Conservation (phyloP, 2,113 vertebrate genomes). For the Atherinomorus stipes region DNA sequence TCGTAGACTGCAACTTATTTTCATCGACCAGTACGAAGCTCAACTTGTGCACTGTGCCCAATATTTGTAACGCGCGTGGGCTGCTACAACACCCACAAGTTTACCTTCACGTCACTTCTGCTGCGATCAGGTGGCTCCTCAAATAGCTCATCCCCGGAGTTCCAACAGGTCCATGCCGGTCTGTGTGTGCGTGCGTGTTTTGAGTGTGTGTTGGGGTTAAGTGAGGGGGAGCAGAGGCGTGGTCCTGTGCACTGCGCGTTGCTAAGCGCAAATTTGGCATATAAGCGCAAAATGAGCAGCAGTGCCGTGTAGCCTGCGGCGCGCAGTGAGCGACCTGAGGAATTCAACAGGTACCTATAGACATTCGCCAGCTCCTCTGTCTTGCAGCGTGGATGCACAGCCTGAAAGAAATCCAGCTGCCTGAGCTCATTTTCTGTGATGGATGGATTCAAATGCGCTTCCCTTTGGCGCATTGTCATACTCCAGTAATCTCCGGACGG, state of each 20-base stretch:
- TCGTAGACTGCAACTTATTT: not conserved
- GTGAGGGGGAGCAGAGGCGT: slow-evolving; percentile 62
- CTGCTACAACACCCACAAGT: slow-evolving; percentile 36
- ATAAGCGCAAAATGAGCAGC: slow-evolving; percentile 76
- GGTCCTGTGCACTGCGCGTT: slow-evolving; percentile 64
- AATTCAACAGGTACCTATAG: slow-evolving; percentile 71
- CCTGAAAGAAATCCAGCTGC: not conserved
- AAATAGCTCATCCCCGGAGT: slow-evolving; percentile 41
- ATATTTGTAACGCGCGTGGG: slow-evolving; percentile 22
- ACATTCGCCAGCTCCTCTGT: slow-evolving; percentile 1
- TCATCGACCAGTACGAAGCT: not conserved
- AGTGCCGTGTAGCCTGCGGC: slow-evolving; percentile 37
- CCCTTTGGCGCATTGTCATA: slow-evolving; percentile 8
- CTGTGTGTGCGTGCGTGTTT: not conserved
- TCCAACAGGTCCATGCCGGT: not conserved
- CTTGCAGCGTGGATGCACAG: slow-evolving; percentile 29
- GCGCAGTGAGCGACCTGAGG: slow-evolving; percentile 48
- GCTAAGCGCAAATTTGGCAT: slow-evolving; percentile 76
- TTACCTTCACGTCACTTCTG: slow-evolving; percentile 53
- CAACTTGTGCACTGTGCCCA: slow-evolving; percentile 5
- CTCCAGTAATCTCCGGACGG: slow-evolving; percentile 7
- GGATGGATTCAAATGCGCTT: slow-evolving; percentile 44
- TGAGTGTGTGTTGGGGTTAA: not conserved
- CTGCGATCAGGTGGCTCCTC: slow-evolving; percentile 43
- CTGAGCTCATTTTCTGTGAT: slow-evolving; percentile 38